Percentiles rank a stretch among this genome's conserved stretches.
phyloP scores from a whole-genome alignment of 1,140 invertebrate species.

The Drosophila pectinifera region DNA sequence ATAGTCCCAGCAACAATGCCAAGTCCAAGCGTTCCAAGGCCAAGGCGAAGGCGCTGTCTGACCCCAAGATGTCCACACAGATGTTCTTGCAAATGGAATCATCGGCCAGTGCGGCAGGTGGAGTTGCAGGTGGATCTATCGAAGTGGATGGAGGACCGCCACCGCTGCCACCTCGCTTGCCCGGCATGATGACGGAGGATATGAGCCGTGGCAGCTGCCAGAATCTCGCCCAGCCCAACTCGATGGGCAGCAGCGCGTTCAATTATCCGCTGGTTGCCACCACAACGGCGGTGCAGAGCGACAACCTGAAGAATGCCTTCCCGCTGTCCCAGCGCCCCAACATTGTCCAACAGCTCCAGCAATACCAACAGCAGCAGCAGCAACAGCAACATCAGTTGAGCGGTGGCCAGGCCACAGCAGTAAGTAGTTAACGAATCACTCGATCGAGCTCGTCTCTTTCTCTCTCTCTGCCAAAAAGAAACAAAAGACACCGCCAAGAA shows the following conservation, averaged over 20 bases:
- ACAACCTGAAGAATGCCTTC: conserved; percentile 82
- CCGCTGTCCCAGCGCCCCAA: conserved; percentile 86
- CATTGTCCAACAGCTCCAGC: conserved; percentile 86
- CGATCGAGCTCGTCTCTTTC: conserved; percentile 5
- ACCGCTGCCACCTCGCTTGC: conserved; percentile 79
- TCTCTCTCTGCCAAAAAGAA: conserved; percentile 21
- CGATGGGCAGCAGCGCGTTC: conserved; percentile 77
- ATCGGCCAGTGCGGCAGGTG: conserved; percentile 40
- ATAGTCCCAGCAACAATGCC: conserved; percentile 42
- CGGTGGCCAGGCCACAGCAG: conserved; percentile 60
- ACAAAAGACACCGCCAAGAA: conserved; percentile 10
- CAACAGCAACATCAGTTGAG: conserved; percentile 61
- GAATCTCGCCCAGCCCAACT: conserved; percentile 83
- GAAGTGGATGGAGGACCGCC: conserved; percentile 76
- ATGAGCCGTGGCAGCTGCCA: conserved; percentile 72
- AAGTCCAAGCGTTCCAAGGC: conserved; percentile 77
- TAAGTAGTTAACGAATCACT: conserved; percentile 60
- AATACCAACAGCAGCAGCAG: conserved; percentile 77
- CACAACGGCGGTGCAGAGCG: conserved; percentile 78
- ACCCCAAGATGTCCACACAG: conserved; percentile 85
- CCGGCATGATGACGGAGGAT: conserved; percentile 78
- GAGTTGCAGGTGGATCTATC: conserved; percentile 15
- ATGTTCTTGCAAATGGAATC: conserved; percentile 85
- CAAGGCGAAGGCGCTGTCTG: conserved; percentile 82
- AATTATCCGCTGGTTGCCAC: conserved; percentile 85